These are phyloP conservation scores for Erythrocercus mccallii DNA, from an alignment of 2,113 vertebrate genomes.

Conservation along the genomic window DNA sequence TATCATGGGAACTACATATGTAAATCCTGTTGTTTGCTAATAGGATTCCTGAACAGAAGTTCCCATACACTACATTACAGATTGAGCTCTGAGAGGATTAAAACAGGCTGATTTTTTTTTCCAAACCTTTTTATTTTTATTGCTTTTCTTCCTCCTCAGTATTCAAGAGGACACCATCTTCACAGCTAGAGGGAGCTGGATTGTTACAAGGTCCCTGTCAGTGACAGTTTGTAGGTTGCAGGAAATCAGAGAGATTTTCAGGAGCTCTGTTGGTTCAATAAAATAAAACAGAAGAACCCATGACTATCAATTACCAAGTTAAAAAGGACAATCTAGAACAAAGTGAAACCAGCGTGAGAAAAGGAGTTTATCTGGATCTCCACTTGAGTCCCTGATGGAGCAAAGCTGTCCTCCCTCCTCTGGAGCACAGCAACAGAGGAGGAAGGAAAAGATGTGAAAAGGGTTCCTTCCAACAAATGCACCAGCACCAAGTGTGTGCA, in stretches of 20 bases:
- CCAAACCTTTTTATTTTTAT: neutral
- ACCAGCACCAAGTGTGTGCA: fast-evolving
- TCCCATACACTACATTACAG: neutral
- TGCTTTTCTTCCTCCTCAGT: neutral
- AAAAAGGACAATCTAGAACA: neutral
- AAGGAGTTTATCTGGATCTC: neutral
- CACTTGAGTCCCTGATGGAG: fast-evolving
- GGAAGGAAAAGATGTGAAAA: neutral
- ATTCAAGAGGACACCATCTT: neutral
- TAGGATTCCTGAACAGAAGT: neutral
- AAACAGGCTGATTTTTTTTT: neutral
- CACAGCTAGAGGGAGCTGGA: neutral
- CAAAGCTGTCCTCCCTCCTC: neutral
- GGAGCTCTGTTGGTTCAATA: neutral
- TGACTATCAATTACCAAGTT: neutral
- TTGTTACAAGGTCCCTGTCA: neutral
- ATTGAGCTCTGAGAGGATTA: neutral
- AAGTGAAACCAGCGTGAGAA: neutral
- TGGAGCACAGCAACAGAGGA: neutral
- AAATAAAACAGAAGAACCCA: neutral
- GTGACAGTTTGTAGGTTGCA: neutral
- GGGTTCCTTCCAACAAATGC: neutral
- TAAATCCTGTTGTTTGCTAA: constrained; percentile 21
- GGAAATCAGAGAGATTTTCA: neutral
- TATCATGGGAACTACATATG: neutral